Evolutionary conservation across 2,113 vertebrate genomes (phyloP).

Genomic region (Oxyruncus cristatus): DNA sequence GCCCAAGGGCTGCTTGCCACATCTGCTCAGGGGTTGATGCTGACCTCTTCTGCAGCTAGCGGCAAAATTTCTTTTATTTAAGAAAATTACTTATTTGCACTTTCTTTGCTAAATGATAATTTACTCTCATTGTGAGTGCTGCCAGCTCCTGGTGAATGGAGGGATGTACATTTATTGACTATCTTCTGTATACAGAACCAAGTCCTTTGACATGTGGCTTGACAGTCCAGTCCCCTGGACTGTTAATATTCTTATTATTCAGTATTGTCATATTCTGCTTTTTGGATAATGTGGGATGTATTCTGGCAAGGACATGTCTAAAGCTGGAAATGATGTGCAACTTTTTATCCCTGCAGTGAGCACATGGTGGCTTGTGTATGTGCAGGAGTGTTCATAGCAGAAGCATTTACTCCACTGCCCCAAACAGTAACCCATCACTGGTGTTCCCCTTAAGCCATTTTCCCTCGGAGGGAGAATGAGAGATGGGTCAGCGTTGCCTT

Average conservation of each 20-base stretch:
- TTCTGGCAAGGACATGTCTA: not conserved
- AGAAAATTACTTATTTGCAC: not conserved
- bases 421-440: accelerated
- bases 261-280: not conserved
- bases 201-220: not conserved
- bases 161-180: accelerated
- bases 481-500: not conserved
- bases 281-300: not conserved
- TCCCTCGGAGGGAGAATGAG: not conserved
- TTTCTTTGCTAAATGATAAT: not conserved
- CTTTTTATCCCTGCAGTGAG: not conserved
- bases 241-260: not conserved
- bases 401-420: not conserved
- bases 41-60: not conserved
- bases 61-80: not conserved
- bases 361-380: not conserved
- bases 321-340: not conserved
- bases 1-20: accelerated
- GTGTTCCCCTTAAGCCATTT: not conserved
- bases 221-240: accelerated
- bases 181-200: not conserved
- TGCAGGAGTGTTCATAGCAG: accelerated
- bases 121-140: not conserved
- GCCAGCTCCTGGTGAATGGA: not conserved
- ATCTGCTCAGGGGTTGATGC: not conserved